These are phyloP conservation scores for Orthosia incerta DNA, from an alignment of 2,888 invertebrate genomes.

Conservation along the genomic window DNA sequence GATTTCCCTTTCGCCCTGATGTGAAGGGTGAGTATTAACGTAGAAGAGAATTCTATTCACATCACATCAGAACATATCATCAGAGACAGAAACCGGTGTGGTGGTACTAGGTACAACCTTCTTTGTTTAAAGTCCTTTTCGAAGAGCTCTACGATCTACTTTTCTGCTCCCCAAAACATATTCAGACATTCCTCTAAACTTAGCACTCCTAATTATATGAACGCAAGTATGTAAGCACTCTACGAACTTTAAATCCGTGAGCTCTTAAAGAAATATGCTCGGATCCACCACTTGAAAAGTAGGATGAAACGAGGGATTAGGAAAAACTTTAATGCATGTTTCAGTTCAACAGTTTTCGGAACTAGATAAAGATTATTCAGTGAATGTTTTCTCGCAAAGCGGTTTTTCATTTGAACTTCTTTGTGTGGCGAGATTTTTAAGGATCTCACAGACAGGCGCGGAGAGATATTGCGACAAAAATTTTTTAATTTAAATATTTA, in stretches of 20 bases:
- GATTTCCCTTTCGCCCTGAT: too few relatives aligned
- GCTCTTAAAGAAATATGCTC: conserved; percentile 37
- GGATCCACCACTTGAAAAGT: conserved; percentile 1
- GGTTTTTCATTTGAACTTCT: conserved; percentile 8
- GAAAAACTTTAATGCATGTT: conserved; percentile 38
- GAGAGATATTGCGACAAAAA: too few relatives aligned
- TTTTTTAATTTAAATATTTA: too few relatives aligned
- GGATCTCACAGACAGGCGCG: neutral
- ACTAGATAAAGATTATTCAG: conserved; percentile 13
- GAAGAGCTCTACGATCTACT: too few relatives aligned
- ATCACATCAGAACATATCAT: too few relatives aligned
- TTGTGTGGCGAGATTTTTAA: neutral
- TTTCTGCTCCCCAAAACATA: neutral
- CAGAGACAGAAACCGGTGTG: too few relatives aligned
- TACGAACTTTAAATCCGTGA: conserved; percentile 27
- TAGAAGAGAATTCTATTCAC: too few relatives aligned
- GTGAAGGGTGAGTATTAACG: too few relatives aligned
- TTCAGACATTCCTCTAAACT: neutral
- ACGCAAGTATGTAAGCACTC: conserved; percentile 19
- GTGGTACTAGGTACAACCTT: too few relatives aligned
- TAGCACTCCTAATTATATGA: conserved; percentile 14
- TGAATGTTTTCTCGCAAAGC: neutral
- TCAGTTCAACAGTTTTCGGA: conserved; percentile 30
- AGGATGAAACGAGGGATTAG: conserved; percentile 6
- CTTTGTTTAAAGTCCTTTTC: too few relatives aligned